Conservation (phyloP, 2,888 invertebrate genomes). For the Zaprionus lineosus region DNA sequence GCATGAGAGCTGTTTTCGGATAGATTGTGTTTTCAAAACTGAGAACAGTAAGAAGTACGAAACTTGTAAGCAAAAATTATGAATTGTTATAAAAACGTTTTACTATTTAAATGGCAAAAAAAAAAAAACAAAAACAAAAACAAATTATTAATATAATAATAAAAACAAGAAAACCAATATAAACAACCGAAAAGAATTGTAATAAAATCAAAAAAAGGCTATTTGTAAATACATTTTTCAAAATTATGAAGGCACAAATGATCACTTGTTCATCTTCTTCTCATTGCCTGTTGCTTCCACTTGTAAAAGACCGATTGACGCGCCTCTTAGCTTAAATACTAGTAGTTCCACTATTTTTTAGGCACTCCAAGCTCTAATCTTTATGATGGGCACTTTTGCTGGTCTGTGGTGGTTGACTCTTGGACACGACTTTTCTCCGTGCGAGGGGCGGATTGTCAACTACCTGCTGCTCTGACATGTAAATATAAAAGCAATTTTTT, state of each 20-base stretch:
- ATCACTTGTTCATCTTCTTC: constrained; percentile 1
- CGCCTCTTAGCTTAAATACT: too few species aligned
- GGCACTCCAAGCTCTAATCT: too few species aligned
- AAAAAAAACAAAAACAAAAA: constrained; percentile 47
- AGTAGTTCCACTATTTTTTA: too few species aligned
- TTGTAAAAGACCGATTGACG: neutral
- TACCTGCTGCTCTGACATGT: too few species aligned
- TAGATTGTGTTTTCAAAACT: constrained; percentile 61
- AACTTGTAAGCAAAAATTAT: constrained; percentile 74
- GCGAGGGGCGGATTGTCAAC: too few species aligned
- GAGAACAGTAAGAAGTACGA: constrained; percentile 60
- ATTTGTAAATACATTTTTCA: constrained; percentile 52
- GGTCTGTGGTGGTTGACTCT: too few species aligned
- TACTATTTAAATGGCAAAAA: constrained; percentile 72
- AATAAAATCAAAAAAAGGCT: constrained; percentile 52
- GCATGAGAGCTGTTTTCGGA: constrained; percentile 57
- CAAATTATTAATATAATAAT: constrained; percentile 62
- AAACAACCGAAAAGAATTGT: constrained; percentile 47
- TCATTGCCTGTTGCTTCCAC: neutral
- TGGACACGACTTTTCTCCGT: too few species aligned
- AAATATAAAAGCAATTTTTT: too few species aligned
- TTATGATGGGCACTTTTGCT: too few species aligned
- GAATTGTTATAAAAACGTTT: constrained; percentile 79
- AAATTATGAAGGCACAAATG: constrained; percentile 32
- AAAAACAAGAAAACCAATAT: constrained; percentile 36